Conservation (phyloP, 2,797 vertebrate genomes). For the Pseudochirops corinnae region DNA sequence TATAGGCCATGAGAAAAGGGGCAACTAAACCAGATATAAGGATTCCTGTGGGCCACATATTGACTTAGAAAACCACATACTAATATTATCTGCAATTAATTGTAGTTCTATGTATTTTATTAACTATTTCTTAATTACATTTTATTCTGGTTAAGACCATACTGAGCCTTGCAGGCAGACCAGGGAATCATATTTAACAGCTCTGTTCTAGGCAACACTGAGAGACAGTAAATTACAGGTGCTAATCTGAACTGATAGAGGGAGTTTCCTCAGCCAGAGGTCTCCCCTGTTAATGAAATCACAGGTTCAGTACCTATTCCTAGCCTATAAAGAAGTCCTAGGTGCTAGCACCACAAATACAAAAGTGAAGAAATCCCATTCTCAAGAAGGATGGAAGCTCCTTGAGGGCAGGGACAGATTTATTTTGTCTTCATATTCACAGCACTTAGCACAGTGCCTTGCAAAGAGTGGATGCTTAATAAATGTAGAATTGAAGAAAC, state of each 20-base stretch:
- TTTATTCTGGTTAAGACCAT: neutral
- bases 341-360: neutral
- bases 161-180: neutral
- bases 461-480: neutral
- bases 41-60: neutral
- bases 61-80: neutral
- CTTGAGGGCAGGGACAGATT: neutral
- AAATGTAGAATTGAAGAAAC: neutral
- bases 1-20: neutral
- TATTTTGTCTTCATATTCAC: neutral
- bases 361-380: neutral
- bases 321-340: neutral
- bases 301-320: neutral
- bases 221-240: neutral
- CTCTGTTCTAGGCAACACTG: neutral
- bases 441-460: neutral
- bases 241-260: neutral
- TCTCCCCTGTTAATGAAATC: neutral
- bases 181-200: neutral
- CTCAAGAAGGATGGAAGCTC: neutral
- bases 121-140: neutral
- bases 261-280: neutral
- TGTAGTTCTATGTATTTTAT: too few species aligned
- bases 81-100: neutral
- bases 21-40: neutral